A percentile compares a stretch with the other conserved stretches of the same genome.
Conservation (phyloP, 2,888 invertebrate species). For the Scaeva pyrastri region DNA sequence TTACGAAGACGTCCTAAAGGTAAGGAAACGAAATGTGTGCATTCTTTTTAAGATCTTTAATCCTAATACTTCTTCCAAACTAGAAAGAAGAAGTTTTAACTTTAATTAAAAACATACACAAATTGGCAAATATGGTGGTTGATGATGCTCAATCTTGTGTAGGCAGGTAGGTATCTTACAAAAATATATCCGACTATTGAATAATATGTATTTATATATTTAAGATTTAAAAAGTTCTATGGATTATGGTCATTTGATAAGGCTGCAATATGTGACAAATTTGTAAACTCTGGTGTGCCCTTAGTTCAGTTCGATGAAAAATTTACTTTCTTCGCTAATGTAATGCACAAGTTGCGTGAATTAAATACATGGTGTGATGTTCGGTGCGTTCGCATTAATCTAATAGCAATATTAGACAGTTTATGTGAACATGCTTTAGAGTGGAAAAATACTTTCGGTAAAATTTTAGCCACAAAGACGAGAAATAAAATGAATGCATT, state of each 20-base stretch:
- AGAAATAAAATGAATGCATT: conserved; percentile 88
- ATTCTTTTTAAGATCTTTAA: neutral
- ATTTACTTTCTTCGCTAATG: conserved; percentile 92
- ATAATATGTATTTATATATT: neutral
- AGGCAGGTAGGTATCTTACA: conserved; percentile 85
- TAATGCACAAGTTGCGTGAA: conserved; percentile 87
- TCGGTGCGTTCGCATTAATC: conserved; percentile 89
- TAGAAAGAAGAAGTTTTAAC: conserved; percentile 88
- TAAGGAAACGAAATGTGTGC: conserved; percentile 79
- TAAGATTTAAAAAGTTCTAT: conserved; percentile 89
- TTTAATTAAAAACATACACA: conserved; percentile 87
- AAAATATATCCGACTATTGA: neutral
- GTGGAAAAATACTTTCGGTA: conserved; percentile 91
- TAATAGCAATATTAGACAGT: conserved; percentile 88
- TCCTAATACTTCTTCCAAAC: neutral
- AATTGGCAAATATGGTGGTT: conserved; percentile 87
- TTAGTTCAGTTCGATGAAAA: conserved; percentile 91
- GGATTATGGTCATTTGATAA: conserved; percentile 92
- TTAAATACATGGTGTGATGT: conserved; percentile 87
- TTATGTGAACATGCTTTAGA: conserved; percentile 90
- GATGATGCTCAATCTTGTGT: conserved; percentile 87
- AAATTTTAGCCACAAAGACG: conserved; percentile 88
- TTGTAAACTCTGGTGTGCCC: conserved; percentile 87
- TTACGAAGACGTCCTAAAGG: conserved; percentile 91
- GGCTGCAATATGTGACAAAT: conserved; percentile 89